Percentiles rank a stretch among this genome's conserved stretches.
phyloP scores from a whole-genome alignment of 2,797 vertebrate species.

The Hipposideros larvatus region DNA sequence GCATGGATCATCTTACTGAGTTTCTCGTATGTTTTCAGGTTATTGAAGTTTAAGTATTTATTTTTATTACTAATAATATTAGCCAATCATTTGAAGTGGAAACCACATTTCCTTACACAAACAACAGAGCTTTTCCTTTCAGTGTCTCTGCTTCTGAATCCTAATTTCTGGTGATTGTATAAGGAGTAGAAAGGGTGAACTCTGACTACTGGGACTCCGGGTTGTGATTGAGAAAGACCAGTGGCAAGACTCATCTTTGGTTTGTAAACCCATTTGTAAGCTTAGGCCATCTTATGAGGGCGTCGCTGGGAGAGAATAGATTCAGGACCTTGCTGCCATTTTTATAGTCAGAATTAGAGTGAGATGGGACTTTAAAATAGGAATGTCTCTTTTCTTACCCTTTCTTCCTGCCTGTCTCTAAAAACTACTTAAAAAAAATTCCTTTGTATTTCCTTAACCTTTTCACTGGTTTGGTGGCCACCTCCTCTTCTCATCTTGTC shows the following conservation, averaged over 20 bases:
- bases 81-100: neutral
- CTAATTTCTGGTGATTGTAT: neutral
- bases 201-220: neutral
- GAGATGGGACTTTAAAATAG: neutral
- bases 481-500: conserved; percentile 78
- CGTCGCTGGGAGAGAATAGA: conserved; percentile 31
- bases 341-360: neutral
- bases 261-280: conserved; percentile 66
- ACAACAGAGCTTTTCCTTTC: conserved; percentile 56
- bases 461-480: conserved; percentile 50
- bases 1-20: neutral
- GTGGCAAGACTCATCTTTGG: conserved; percentile 38
- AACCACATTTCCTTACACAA: conserved; percentile 58
- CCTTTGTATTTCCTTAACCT: conserved; percentile 46
- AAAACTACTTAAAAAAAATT: neutral
- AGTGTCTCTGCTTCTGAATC: conserved; percentile 58
- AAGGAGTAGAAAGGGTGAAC: conserved; percentile 49
- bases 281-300: conserved; percentile 16
- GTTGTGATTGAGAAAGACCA: neutral
- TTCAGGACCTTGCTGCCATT: conserved; percentile 62
- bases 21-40: conserved; percentile 37
- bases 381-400: conserved; percentile 54
- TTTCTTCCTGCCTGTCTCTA: conserved; percentile 44
- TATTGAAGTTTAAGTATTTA: conserved; percentile 56
- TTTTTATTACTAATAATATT: conserved; percentile 60